Base-by-base conservation (phyloP, 2,797 vertebrate species). In the Brotula barbata region DNA sequence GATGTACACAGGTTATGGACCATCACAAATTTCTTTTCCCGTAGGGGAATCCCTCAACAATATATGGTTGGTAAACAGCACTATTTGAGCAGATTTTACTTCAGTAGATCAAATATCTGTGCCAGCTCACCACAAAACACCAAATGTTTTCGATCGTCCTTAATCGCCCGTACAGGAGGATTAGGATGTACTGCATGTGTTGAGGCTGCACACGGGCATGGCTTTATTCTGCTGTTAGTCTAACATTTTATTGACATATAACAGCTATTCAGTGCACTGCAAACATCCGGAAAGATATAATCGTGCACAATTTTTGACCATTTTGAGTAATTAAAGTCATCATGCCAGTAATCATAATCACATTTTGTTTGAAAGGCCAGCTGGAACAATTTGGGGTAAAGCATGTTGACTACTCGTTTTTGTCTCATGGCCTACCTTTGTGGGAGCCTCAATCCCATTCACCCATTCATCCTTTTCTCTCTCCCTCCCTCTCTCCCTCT, bases 351-450 rank as follows among this genome's bases (percentile, higher is more conserved):
- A 40, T 56, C 17, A 20, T 20, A 58, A 49, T 37, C 0, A 36
- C 20, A 12, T 39, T 16, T 13, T 51, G 19, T 46, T 37, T 54
- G 28, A 19, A 3, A 41, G 21, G 33, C 21, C 46, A 53, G 45
- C 22, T 53, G 34, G 28, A 55, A 34, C 33, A 37, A 15, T 55
- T 64, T 57, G 47, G 45, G 39, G 62, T 60, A 34, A 59, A 61
- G 37, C 52, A 45, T 64, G 63, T 73, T 72, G 64, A 62, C 63
- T 7, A 1, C 34, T 68, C 57, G 61, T 68, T 58, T 58, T 72
- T 60, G 53, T 81, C 58, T 66, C 20, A n/a, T 3, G 7, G 64
- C 60, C 58, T 68, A 58, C 14, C 28, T 69, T 68, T 75, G 61
- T 71, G 34, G 23, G 49, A 56, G 43, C 67, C 61, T 72, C 51